phyloP scores from a whole-genome alignment of 1,140 invertebrate species.

The Papilio xuthus region DNA sequence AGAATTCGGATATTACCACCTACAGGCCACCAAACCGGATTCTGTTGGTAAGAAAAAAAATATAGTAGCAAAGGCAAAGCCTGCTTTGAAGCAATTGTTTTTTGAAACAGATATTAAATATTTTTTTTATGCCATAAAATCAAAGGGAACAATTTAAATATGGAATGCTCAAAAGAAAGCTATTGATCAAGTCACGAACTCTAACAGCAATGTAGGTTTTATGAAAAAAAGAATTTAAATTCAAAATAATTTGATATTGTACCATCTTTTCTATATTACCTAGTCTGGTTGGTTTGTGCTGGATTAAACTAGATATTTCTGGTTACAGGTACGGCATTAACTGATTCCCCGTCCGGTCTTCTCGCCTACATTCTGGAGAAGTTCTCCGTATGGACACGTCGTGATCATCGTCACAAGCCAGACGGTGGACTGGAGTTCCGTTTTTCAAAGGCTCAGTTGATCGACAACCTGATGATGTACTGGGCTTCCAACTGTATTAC shows the following conservation, averaged over 20 bases:
- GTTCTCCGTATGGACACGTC: constrained; percentile 89
- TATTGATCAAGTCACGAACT: no score
- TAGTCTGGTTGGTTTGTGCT: background rate
- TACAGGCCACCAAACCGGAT: constrained; percentile 95
- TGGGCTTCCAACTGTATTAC: constrained; percentile 90
- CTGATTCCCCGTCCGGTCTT: constrained; percentile 85
- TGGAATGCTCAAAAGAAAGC: no score
- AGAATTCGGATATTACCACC: constrained; percentile 90
- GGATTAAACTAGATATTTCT: background rate
- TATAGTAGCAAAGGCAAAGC: no score
- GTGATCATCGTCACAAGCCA: constrained; percentile 69
- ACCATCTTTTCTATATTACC: background rate
- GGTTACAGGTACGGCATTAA: constrained; percentile 81
- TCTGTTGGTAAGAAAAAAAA: constrained; percentile 87
- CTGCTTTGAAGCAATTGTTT: no score
- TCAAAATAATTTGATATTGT: no score
- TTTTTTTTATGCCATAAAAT: no score
- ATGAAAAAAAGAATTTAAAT: no score
- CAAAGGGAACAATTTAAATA: no score
- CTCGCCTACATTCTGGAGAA: constrained; percentile 94
- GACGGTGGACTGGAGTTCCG: constrained; percentile 86
- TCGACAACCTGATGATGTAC: constrained; percentile 96
- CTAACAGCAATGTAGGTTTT: no score
- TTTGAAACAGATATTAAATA: no score
- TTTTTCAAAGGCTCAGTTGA: constrained; percentile 87